Conservation (phyloP, 2,888 invertebrate genomes). For the Melieria omissa region DNA sequence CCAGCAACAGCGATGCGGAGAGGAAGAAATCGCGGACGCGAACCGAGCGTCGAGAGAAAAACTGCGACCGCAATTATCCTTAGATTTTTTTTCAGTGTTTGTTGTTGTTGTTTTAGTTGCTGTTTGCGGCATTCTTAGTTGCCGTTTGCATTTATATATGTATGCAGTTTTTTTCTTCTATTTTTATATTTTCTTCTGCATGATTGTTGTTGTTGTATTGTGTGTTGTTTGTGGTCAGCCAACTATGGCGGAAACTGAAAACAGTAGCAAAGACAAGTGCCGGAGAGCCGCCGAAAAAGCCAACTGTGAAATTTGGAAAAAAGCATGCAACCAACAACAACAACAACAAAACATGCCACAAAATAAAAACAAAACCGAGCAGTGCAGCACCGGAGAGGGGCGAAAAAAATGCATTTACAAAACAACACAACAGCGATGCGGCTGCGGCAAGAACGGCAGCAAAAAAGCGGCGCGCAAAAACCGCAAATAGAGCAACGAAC, state of each 20-base stretch:
- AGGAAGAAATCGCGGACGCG: not conserved
- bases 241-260: slow-evolving; percentile 18
- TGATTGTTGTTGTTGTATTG: slow-evolving; percentile 6
- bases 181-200: slow-evolving; percentile 9
- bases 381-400: not conserved
- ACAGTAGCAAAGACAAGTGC: slow-evolving; percentile 23
- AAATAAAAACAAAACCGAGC: slow-evolving; percentile 1
- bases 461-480: slow-evolving; percentile 18
- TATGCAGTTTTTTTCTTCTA: not conserved
- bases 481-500: slow-evolving; percentile 34
- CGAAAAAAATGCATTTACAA: not conserved
- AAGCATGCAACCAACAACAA: not conserved
- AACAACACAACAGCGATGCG: slow-evolving; percentile 6
- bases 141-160: not conserved
- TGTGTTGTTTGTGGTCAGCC: not conserved
- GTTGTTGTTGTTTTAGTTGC: not conserved
- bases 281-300: slow-evolving; percentile 8
- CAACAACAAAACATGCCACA: slow-evolving; percentile 1
- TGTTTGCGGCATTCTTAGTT: not conserved
- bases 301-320: slow-evolving; percentile 1
- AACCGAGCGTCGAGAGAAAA: not conserved
- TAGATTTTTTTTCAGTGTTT: slow-evolving; percentile 6
- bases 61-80: slow-evolving; percentile 23
- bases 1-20: not conserved
- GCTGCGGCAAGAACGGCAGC: slow-evolving; percentile 6